Evolutionary conservation across 2,797 vertebrate genomes (phyloP).

Genomic region (Cetoscarus ocellatus): DNA sequence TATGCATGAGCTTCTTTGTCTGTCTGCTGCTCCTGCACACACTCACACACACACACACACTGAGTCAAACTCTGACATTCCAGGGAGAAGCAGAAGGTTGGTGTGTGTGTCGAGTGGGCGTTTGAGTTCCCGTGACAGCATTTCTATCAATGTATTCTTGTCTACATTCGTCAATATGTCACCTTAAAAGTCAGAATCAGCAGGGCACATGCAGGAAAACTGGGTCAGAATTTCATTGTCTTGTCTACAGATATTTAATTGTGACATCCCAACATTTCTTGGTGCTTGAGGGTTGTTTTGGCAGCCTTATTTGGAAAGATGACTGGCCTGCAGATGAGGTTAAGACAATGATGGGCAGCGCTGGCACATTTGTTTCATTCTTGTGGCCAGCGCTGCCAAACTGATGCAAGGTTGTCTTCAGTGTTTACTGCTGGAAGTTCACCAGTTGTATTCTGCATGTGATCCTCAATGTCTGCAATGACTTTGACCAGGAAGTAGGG

Average conservation of each 20-base stretch:
- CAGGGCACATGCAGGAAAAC: constrained; percentile 9
- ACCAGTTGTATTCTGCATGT: no score
- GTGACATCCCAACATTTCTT: constrained; percentile 11
- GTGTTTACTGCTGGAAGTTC: no score
- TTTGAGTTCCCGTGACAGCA: constrained; percentile 48
- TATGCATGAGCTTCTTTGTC: constrained; percentile 68
- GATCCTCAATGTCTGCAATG: no score
- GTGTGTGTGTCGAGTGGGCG: constrained; percentile 38
- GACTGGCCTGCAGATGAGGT: constrained; percentile 53
- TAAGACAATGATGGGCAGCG: constrained; percentile 37
- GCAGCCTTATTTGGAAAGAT: constrained; percentile 40
- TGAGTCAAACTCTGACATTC: constrained; percentile 35
- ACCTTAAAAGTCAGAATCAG: constrained; percentile 29
- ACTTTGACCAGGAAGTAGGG: no score
- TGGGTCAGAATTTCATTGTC: constrained; percentile 18
- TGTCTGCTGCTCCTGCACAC: constrained; percentile 39
- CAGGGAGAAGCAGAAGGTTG: constrained; percentile 39
- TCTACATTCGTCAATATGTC: constrained; percentile 38
- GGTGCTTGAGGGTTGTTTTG: constrained; percentile 20
- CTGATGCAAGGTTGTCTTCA: no score
- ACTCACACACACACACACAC: constrained; percentile 21
- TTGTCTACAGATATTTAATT: constrained; percentile 13
- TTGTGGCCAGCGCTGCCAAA: no score
- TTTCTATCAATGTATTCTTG: constrained; percentile 38
- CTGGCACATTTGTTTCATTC: no score